A percentile compares a stretch with the other conserved stretches of the same genome.
Evolutionary conservation across 2,797 vertebrate genomes (phyloP).

Genomic region (Limosa lapponica): DNA sequence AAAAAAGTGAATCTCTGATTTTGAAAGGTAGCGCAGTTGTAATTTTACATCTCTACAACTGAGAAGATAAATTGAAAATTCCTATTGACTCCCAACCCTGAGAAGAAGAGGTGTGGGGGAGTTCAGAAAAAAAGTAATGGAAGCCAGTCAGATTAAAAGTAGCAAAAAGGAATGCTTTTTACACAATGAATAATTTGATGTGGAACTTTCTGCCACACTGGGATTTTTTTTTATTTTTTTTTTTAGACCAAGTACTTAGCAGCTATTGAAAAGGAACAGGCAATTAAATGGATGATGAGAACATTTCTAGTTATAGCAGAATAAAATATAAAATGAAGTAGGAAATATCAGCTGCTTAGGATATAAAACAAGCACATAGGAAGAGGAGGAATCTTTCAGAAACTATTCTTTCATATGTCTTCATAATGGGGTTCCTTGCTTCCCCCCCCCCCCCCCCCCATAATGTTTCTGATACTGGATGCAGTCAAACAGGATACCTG

Average conservation of each 20-base stretch:
- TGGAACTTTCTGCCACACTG: neutral
- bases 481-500: neutral
- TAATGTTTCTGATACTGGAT: neutral
- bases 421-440: neutral
- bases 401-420: neutral
- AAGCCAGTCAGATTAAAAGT: neutral
- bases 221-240: neutral
- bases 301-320: neutral
- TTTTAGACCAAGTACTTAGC: neutral
- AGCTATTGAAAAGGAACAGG: neutral
- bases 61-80: slow-evolving; percentile 18
- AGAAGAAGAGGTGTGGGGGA: neutral
- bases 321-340: neutral
- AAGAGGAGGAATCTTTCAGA: neutral
- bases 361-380: neutral
- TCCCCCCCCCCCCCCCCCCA: too few relatives aligned
- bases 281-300: neutral
- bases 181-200: neutral
- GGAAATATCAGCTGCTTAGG: neutral
- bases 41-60: neutral
- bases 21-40: neutral
- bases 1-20: neutral
- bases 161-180: neutral
- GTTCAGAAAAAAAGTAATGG: neutral
- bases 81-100: neutral